Base-by-base conservation (phyloP, 2,797 vertebrate genomes). In the Liparis tanakae region DNA sequence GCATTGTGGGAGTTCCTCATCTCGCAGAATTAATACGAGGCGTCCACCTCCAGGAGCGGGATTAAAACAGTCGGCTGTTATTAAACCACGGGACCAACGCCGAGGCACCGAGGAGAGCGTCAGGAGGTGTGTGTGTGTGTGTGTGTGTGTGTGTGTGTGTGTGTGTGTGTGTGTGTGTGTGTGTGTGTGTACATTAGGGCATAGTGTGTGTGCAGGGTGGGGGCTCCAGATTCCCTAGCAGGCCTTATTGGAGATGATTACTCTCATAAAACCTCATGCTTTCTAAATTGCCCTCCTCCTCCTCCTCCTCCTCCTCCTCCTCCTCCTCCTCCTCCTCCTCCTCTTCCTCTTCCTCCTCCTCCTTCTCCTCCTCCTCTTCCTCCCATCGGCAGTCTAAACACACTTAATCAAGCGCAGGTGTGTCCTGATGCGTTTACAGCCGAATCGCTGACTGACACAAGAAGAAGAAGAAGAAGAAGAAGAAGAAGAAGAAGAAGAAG, bases 231-330 rank as follows among this genome's bases (percentile, higher is more conserved):
- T 90, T 91, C 91, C 88, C 80, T 77, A 90, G 82, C 79, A 90
- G 81, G 80, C 85, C 88, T 94, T 92, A 94, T 90, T 94, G 90
- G 88, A 94, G 91, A 94, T 91, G 90, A 93, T 94, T 91, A 83
- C 89, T 78, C 91, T 93, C 92, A 92, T 94, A 93, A 94, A 95
- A 89, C 88, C 88, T 86, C 88, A n/a, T 90, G 87, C 88, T 89
- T 90, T 91, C 88, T 87, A 91, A 94, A 93, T 93, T 93, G 76
- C n/a, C 88, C 81, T 82, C 74, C 79, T 22, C 20, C 37, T 34
- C 39, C 58, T n/a, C n/a, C n/a, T n/a, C n/a, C n/a, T n/a, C n/a
- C n/a, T n/a, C n/a, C n/a, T n/a, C n/a, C n/a, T n/a, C n/a, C n/a
- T n/a, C n/a, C n/a, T n/a, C n/a, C n/a, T n/a, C n/a, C n/a, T n/a